Evolutionary conservation across 2,113 vertebrate genomes (phyloP).

Genomic region (Mus musculus): DNA sequence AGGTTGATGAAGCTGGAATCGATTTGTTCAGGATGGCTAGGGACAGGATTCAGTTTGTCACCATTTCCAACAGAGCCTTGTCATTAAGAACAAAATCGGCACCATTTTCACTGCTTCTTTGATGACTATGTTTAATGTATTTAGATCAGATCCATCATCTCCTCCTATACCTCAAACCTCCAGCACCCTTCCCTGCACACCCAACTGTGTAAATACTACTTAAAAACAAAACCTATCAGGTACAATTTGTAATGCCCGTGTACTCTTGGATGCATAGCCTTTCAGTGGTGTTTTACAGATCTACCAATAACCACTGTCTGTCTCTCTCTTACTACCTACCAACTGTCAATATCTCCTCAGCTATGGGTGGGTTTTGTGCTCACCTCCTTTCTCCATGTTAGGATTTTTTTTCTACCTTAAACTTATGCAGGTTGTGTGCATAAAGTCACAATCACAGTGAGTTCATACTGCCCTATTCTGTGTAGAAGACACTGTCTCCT

Average conservation of each 20-base stretch:
- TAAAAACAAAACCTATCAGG: neutral
- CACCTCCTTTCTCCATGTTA: neutral
- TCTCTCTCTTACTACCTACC: neutral
- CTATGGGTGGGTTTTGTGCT: neutral
- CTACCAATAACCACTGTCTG: neutral
- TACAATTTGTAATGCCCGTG: neutral
- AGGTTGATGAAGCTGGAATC: neutral
- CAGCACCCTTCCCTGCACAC: neutral
- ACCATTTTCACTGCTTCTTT: neutral
- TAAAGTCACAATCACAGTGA: neutral
- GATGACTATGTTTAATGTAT: neutral
- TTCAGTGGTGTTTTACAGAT: neutral
- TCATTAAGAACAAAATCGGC: neutral
- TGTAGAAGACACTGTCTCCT: neutral
- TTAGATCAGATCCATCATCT: neutral
- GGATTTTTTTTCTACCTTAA: neutral
- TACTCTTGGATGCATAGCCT: neutral
- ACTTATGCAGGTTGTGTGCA: neutral
- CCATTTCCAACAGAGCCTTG: neutral
- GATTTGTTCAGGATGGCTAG: neutral
- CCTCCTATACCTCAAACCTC: neutral
- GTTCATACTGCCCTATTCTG: neutral
- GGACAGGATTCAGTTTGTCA: neutral
- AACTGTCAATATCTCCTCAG: neutral
- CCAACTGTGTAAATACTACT: neutral